phyloP scores from a whole-genome alignment of 2,888 invertebrate species.

The Mesorhabditis spiculigera region DNA sequence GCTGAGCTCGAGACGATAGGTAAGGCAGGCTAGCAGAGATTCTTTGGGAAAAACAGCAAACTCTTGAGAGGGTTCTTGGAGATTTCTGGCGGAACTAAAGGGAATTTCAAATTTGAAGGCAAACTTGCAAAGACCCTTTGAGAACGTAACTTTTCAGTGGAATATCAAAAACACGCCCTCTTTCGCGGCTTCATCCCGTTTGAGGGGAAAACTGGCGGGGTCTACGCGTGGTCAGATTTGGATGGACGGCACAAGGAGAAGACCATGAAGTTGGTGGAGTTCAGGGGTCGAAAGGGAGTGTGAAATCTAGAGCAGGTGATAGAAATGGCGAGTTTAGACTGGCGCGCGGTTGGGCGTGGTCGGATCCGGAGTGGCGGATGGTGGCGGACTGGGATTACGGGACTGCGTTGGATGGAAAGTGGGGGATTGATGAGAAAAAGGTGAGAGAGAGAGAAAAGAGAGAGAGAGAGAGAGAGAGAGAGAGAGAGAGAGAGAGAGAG shows the following conservation, averaged over 20 bases:
- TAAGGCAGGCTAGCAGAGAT: neutral
- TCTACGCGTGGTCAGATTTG: slow-evolving; percentile 23
- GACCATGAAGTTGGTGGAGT: neutral
- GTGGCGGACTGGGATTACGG: neutral
- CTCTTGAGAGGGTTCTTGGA: too few species aligned
- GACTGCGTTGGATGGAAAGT: neutral
- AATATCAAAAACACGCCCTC: slow-evolving; percentile 26
- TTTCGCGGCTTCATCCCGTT: slow-evolving; percentile 30
- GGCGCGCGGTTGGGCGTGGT: neutral
- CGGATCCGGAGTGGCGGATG: neutral
- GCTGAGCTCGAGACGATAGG: slow-evolving; percentile 10
- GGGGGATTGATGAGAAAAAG: neutral
- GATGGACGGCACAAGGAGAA: slow-evolving; percentile 5
- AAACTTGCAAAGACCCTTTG: too few species aligned
- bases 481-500: too few species aligned
- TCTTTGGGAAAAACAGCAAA: too few species aligned
- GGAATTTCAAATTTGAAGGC: too few species aligned
- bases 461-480: neutral
- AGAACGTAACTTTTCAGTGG: too few species aligned
- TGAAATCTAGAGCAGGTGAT: too few species aligned
- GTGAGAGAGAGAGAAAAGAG: neutral
- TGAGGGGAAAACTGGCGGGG: slow-evolving; percentile 19
- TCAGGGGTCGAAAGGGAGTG: neutral
- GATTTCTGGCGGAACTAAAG: too few species aligned
- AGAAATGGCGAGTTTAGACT: too few species aligned